Conservation (phyloP, 2,113 vertebrate species). For the Bujurquina vittata region DNA sequence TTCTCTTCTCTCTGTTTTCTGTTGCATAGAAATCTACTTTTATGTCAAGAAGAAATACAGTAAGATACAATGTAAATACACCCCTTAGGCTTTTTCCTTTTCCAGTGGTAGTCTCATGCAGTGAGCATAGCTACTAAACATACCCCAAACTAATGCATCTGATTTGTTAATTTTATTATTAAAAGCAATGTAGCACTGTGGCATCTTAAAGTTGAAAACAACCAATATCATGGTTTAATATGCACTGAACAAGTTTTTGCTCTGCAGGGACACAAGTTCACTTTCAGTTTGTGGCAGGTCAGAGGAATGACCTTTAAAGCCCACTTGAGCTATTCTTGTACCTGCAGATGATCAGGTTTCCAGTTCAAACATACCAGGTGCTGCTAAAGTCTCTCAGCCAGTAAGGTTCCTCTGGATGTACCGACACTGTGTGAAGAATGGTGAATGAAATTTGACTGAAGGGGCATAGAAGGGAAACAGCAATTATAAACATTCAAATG, state of each 20-base stretch:
- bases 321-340: slow-evolving; percentile 71
- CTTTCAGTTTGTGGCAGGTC: slow-evolving; percentile 50
- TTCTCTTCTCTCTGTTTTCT: neutral
- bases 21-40: neutral
- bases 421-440: neutral
- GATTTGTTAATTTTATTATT: neutral
- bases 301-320: slow-evolving; percentile 36
- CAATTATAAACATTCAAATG: slow-evolving; percentile 16
- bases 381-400: slow-evolving; percentile 11
- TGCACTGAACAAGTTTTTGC: neutral
- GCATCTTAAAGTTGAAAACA: neutral
- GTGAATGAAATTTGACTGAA: slow-evolving; percentile 14
- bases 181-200: neutral
- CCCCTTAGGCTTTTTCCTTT: neutral
- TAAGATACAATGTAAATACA: neutral
- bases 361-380: slow-evolving; percentile 56
- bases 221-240: neutral
- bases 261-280: slow-evolving; percentile 27
- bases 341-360: slow-evolving; percentile 75
- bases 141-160: neutral
- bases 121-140: neutral
- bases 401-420: slow-evolving; percentile 8
- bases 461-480: slow-evolving; percentile 1
- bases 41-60: neutral
- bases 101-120: neutral